Conservation (phyloP, 30 jellyfish, hydroid and myxozoan genomes). For the Aurelia aurita complex sp. Pacific region DNA sequence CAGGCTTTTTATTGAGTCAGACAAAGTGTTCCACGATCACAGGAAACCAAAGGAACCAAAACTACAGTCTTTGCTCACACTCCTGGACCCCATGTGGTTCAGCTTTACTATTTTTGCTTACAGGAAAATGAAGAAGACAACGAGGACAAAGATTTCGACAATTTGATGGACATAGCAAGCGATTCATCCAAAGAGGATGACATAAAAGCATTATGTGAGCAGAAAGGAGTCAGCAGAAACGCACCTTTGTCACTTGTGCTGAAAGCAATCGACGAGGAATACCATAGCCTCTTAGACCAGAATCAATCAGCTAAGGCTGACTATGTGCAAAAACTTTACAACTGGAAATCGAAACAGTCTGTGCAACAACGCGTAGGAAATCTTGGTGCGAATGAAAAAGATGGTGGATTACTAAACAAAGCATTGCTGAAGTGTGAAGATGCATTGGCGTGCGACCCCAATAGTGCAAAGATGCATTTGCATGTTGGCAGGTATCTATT, state of each 20-base stretch:
- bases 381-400: not conserved
- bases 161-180: conserved; percentile 64
- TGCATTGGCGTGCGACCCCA: conserved; percentile 67
- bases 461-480: conserved; percentile 48
- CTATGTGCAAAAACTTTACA: conserved; percentile 78
- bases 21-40: too few species aligned
- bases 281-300: conserved; percentile 66
- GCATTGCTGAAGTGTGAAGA: conserved; percentile 72
- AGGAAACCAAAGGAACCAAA: too few species aligned
- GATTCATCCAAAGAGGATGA: conserved; percentile 83
- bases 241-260: conserved; percentile 61
- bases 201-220: conserved; percentile 62
- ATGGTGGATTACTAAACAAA: conserved; percentile 37
- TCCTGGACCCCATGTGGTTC: too few species aligned
- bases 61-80: too few species aligned
- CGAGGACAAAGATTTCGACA: conserved; percentile 48
- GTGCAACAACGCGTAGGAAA: not conserved
- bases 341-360: conserved; percentile 73
- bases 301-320: conserved; percentile 86
- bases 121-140: conserved; percentile 26
- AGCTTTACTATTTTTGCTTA: too few species aligned
- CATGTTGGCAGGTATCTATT: conserved; percentile 74
- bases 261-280: conserved; percentile 83
- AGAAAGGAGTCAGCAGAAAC: conserved; percentile 41
- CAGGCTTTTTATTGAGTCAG: too few species aligned